Evolutionary conservation across 2,113 vertebrate species (phyloP), one percentile per base, ranked within the genome.

Genomic region (Channa argus): DNA sequence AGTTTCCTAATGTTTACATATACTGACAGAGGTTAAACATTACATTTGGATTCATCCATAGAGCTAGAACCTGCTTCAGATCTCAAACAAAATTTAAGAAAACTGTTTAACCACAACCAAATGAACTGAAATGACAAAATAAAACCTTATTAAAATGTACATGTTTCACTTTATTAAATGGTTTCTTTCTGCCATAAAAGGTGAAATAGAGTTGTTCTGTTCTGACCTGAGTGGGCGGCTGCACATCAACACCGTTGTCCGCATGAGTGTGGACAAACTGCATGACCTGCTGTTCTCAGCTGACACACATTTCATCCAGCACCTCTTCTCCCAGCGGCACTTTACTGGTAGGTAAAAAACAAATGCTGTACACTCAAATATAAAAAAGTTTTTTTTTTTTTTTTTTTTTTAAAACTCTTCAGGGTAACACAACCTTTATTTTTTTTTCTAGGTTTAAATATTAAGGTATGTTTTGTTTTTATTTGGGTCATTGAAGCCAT

Each of bases 241-340:
- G 43, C 93, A 96, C 88, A 95, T 97, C 87, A 97, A 97, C 82
- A 55, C 89, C 0, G 94, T 92, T 24, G 92, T 96, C 68, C 91
- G 94, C 8, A 87, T 97, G 86, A 93, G 95, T 0, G 96, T 96
- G 0, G 96, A 97, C 83, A 95, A 94, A 61, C 93, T 97, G 49
- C 93, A 96, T 51, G 95, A 96, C 82, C 94, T 96, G 87, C 94
- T 97, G 6, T 97, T 97, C 69, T 96, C 96, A 66, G 91, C 92
- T 0, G 96, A 97, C 88, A 96, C 95, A 0, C 88, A 95, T 52
- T 97, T 97, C 86, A 92, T 96, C 47, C 95, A 94, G 74, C 93
- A 95, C 78, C 96, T 97, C 62, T 94, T 96, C 82, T 92, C 94
- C 64, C 95, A 96, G 86, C 90, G 96, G 67, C 95, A 96, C 77